Base-by-base conservation (phyloP, 1,140 invertebrate species). In the Tribolium madens region DNA sequence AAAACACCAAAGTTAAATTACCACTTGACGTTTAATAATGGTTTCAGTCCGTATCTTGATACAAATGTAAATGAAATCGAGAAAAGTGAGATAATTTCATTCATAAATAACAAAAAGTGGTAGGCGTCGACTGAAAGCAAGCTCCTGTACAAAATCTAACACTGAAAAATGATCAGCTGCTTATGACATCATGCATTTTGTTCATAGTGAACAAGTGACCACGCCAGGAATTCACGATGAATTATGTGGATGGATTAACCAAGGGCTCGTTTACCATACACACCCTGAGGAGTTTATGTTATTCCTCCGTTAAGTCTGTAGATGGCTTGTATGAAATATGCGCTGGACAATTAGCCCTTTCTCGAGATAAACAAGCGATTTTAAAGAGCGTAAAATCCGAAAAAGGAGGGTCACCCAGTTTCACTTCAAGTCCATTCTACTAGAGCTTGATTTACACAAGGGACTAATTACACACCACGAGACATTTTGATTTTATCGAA, bases 151-250 rank as follows among this genome's bases (percentile, higher is more conserved):
- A 75, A 57, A 75, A 75, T 75, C 57, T 64, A 75, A 75, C 73
- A 64, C 73, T 78, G 76, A 78, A 78, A 78, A 78, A 78, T 75
- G 76, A 64, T 74, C 47, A 75, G 64, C 76, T 78, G 76, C 71
- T 74, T 73, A 17, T 78, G 70, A 77, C 70, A 77, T 53, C 71
- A 77, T 74, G 72, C 76, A 64, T 70, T 68, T 70, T 52, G 64
- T 71, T 57, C 57, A 18, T 60, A 60, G 53, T 60, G 53, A 60
- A 12, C 53, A 48, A 75, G 7, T 78, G 76, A 78, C 76, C 76
- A 57, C 2, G 42, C 50, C 76, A 78, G 71, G 64, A 70, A 75
- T 74, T 74, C 50, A 52, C 57, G 53, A 75, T 75, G 73, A 75
- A 42, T 75, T 75, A 75, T 75, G 64, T 48, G 42, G 64, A 78